Percentiles rank a stretch among this genome's conserved stretches.
Evolutionary conservation across 35 echinoderm and acorn worm species (phyloP).

Genomic region (Patiria miniata): DNA sequence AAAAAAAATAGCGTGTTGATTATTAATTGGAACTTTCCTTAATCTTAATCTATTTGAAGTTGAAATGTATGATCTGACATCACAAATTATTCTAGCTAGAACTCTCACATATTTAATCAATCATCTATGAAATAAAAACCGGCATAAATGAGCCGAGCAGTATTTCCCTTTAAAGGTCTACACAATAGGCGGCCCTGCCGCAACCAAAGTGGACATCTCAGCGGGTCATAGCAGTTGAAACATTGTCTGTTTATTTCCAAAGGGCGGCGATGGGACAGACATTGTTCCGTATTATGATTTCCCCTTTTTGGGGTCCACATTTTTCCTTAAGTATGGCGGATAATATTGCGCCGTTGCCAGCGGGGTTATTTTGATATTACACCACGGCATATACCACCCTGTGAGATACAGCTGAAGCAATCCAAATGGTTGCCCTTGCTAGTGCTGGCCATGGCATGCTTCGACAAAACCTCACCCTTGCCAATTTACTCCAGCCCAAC

Average conservation of each 20-base stretch:
- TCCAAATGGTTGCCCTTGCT: too few relatives aligned
- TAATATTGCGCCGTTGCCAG: background rate
- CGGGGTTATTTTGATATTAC: conserved; percentile 24
- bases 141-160: too few relatives aligned
- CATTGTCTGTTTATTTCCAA: conserved; percentile 13
- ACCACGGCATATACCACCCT: background rate
- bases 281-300: conserved; percentile 16
- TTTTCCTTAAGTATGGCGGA: background rate
- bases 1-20: too few relatives aligned
- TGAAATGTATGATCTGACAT: too few relatives aligned
- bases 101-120: too few relatives aligned
- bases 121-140: too few relatives aligned
- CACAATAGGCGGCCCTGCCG: background rate
- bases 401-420: background rate
- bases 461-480: too few relatives aligned
- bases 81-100: too few relatives aligned
- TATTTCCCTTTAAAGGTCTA: background rate
- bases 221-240: background rate
- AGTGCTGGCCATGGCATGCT: too few relatives aligned
- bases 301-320: background rate
- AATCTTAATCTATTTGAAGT: too few relatives aligned
- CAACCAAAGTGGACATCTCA: background rate
- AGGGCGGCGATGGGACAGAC: background rate
- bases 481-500: too few relatives aligned
- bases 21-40: too few relatives aligned